Base-by-base conservation (phyloP, 2,113 vertebrate genomes). In the Spermophilus dauricus region DNA sequence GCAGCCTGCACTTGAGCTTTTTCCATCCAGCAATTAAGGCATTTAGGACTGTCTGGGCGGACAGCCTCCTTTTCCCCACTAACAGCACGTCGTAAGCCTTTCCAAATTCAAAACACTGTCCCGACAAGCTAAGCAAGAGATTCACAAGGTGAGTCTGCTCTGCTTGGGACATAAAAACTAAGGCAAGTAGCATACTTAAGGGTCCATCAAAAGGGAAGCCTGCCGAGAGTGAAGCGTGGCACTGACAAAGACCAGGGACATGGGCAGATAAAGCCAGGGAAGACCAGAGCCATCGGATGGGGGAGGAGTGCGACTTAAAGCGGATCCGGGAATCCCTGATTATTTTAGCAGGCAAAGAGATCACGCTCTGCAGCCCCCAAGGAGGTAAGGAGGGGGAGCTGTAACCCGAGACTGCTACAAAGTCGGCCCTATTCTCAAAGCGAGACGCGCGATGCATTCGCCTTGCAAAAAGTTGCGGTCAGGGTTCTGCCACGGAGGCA, bases 361-460 rank as follows among this genome's bases (percentile, higher is more conserved):
- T 80, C 91, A 24, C 0, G 30, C n/a, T 37, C 53, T 8, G 14
- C 58, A 37, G 63, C 56, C 14, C 10, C 6, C 22, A 22, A 67
- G 30, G 39, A 73, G n/a, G 51, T 24, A 10, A 78, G 65, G 14
- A 73, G 58, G 30, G 22, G 12, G 37, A 86, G 56, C 75, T 77
- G 16, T 5, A 18, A 39, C 81, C 3, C 0, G 42, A 70, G 2
- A 6, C 22, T 0, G 4, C 75, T 20, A 7, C 22, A 39, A 34
- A 88, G 28, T 17, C 24, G 0, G 81, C 86, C 63, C 51, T 20
- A 22, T 45, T 20, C 13, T 4, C 34, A 83, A 73, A 48, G 65
- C n/a, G 20, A 53, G 63, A 56, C 3, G 0, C 10, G 4, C 5
- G 61, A 42, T 20, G 7, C 65, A 6, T 18, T 39, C 37, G 5